Evolutionary conservation across 2,797 vertebrate species (phyloP).

Genomic region (Sternotherus odoratus): DNA sequence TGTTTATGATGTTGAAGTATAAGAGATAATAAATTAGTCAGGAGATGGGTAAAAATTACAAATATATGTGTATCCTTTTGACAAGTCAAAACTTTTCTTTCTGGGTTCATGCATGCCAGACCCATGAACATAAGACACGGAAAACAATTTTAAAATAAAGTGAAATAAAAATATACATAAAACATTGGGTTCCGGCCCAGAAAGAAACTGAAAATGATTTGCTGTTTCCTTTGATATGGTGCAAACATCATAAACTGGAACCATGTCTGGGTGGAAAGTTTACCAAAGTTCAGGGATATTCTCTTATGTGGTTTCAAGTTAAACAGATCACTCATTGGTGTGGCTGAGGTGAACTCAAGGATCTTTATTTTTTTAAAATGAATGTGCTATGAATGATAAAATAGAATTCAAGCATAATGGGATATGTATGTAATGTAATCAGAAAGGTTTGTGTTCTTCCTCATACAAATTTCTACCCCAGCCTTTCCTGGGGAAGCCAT

Average conservation of each 20-base stretch:
- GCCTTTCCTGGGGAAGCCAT: neutral
- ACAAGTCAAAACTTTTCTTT: neutral
- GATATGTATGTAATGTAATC: conserved; percentile 68
- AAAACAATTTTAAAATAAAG: conserved; percentile 62
- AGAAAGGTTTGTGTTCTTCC: conserved; percentile 64
- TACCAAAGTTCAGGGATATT: conserved; percentile 59
- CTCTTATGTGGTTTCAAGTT: conserved; percentile 29
- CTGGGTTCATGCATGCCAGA: neutral
- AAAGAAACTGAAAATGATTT: neutral
- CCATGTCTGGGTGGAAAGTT: conserved; percentile 9
- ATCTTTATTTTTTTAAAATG: neutral
- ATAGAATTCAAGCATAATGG: conserved; percentile 70
- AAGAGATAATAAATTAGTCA: neutral
- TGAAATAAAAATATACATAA: neutral
- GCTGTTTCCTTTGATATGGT: conserved; percentile 25
- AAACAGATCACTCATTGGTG: conserved; percentile 41
- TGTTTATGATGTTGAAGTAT: neutral
- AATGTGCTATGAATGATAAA: conserved; percentile 62
- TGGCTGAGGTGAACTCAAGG: conserved; percentile 50
- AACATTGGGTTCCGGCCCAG: conserved; percentile 32
- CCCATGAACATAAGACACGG: conserved; percentile 2
- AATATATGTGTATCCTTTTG: conserved; percentile 20
- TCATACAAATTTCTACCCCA: conserved; percentile 43
- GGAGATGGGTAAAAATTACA: conserved; percentile 41
- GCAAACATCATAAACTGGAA: neutral